Conservation (phyloP, 2,888 invertebrate species). For the Odontothrips loti region DNA sequence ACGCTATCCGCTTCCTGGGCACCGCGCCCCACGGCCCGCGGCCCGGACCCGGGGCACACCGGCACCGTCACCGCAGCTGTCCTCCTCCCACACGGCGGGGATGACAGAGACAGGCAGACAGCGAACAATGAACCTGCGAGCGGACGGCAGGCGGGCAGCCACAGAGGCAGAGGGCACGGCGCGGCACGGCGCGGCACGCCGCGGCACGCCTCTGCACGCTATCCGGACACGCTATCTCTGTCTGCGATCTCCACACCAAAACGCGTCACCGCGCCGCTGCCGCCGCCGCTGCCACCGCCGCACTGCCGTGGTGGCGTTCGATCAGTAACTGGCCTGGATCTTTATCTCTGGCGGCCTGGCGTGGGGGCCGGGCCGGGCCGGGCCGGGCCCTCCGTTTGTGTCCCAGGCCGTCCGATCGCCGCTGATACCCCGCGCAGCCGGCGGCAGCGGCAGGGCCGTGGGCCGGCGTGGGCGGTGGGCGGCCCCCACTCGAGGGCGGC, state of each 20-base stretch:
- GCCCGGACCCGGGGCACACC: not conserved
- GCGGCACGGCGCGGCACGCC: not conserved
- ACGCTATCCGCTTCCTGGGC: not conserved
- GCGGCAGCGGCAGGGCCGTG: too few relatives aligned
- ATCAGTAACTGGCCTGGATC: conserved; percentile 19
- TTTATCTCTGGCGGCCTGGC: not conserved
- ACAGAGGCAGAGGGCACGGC: not conserved
- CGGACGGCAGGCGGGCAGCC: not conserved
- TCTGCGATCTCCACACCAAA: conserved; percentile 24
- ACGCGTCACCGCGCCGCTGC: not conserved
- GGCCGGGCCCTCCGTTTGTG: not conserved
- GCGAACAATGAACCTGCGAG: conserved; percentile 17
- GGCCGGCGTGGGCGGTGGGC: too few relatives aligned
- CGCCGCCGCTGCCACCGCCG: too few relatives aligned
- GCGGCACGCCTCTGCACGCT: not conserved
- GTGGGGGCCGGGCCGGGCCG: not conserved
- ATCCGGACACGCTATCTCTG: too few relatives aligned
- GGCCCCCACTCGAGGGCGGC: too few relatives aligned
- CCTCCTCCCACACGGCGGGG: not conserved
- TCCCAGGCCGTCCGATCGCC: too few relatives aligned
- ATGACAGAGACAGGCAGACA: not conserved
- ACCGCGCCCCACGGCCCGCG: not conserved
- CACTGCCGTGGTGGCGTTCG: not conserved
- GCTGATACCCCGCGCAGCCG: too few relatives aligned
- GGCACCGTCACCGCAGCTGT: too few relatives aligned